A percentile compares a stretch with the other conserved stretches of the same genome.
These are phyloP conservation scores for Masnerella sp. DNA, from an alignment of 2,888 invertebrate genomes.

Conservation along the genomic window DNA sequence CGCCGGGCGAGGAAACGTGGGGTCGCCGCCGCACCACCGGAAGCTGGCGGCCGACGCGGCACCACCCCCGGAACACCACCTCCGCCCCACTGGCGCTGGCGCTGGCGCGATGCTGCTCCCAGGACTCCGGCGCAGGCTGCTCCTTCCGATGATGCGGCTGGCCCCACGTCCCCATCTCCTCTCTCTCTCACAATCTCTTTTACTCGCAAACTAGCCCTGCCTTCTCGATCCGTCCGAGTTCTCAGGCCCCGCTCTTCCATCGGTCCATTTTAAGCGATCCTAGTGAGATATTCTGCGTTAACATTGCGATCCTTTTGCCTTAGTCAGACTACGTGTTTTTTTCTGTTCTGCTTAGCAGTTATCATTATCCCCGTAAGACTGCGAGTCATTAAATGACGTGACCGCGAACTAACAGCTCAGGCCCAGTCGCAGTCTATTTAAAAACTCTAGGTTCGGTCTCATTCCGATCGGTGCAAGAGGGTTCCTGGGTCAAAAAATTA, in stretches of 20 bases:
- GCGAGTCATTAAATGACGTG: too few species aligned
- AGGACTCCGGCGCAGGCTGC: constrained; percentile 14
- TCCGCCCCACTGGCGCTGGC: too few species aligned
- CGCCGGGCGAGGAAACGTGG: too few species aligned
- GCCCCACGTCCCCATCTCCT: constrained; percentile 62
- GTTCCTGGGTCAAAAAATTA: constrained; percentile 34
- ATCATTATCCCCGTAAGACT: too few species aligned
- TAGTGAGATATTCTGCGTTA: constrained; percentile 70
- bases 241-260: constrained; percentile 68
- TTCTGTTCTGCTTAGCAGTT: constrained; percentile 26
- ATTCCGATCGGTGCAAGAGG: constrained; percentile 54
- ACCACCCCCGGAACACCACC: too few species aligned
- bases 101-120: constrained; percentile 1
- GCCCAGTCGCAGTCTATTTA: constrained; percentile 47
- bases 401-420: constrained; percentile 28
- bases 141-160: constrained; percentile 59
- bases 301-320: constrained; percentile 49
- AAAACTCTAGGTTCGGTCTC: constrained; percentile 24
- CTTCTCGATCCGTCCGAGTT: constrained; percentile 62
- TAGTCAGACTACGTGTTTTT: constrained; percentile 21
- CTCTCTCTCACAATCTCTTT: constrained; percentile 37
- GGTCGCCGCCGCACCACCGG: too few species aligned
- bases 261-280: constrained; percentile 75
- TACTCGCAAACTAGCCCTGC: constrained; percentile 42
- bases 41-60: too few species aligned